Base-by-base conservation (phyloP, 2,888 invertebrate genomes). In the Euspilapteryx auroguttella region DNA sequence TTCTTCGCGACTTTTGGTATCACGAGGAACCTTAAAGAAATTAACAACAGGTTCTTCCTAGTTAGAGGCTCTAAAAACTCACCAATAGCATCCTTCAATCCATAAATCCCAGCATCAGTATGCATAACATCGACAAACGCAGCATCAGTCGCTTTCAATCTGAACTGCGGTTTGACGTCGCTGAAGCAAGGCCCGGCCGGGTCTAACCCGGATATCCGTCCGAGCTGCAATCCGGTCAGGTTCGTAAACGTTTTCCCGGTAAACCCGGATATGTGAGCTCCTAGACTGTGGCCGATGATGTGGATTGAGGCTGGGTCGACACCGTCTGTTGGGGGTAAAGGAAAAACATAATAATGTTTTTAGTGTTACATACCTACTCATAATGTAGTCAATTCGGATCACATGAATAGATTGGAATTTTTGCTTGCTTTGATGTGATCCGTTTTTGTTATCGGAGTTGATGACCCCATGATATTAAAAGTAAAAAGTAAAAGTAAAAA, bases 171-270 rank as follows among this genome's bases (percentile, higher is more conserved):
- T 0, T 53, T 48, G 1, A 68, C 40, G 15, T 55, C 35, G 24
- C 50, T 49, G 51, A 69, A 75, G 51, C 73, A 73, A 0, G 73
- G 73, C 0, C 73, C 73, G 1, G 73, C 73, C 0, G 73, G 73
- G 43, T 75, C 73, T 34, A 75, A 38, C 0, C 56, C 59, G 3
- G 65, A 43, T 28, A 73, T 59, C 27, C 69, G 47, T 12, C 62
- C 62, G 8, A 2, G 7, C 1, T 71, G 36, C 9, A 27, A 34
- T 0, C 65, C 64, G 2, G 66, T 68, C n/a, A 50, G 35, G 0
- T 38, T 13, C 2, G 29, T 12, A 41, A 62, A 59, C 3, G 39
- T 38, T 37, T 71, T 63, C 14, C 64, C 71, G 0, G 69, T 38
- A 37, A 63, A 69, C 2, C 64, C 56, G 14, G 54, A 42, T 28